A percentile compares a stretch with the other conserved stretches of the same genome.
phyloP scores from a whole-genome alignment of 2,888 invertebrate species.

The Phragmatobia fuliginosa region DNA sequence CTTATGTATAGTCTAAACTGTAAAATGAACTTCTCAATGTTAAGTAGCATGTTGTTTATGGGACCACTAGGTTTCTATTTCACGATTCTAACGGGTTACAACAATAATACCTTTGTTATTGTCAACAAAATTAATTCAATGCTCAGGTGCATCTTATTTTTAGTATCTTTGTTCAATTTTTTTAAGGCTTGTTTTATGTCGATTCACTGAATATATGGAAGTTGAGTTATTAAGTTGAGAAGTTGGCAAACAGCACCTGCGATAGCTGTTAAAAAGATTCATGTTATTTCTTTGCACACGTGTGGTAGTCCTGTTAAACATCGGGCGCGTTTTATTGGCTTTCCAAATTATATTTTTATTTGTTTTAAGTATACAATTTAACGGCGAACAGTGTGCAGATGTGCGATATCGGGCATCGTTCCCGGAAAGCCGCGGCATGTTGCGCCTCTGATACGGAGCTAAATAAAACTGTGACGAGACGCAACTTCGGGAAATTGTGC shows the following conservation, averaged over 20 bases:
- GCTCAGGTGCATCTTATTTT: conserved; percentile 33
- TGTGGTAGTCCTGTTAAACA: conserved; percentile 29
- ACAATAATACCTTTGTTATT: conserved; percentile 41
- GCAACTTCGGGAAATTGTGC: conserved; percentile 51
- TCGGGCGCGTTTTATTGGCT: conserved; percentile 32
- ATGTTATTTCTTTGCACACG: conserved; percentile 21
- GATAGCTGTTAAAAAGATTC: conserved; percentile 15
- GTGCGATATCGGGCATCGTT: conserved; percentile 59
- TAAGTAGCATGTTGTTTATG: conserved; percentile 36
- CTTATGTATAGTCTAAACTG: conserved; percentile 34
- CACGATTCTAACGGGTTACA: conserved; percentile 41
- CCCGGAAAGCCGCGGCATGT: conserved; percentile 58
- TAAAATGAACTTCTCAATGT: conserved; percentile 36
- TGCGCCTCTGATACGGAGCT: conserved; percentile 55
- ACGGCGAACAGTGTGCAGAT: conserved; percentile 50
- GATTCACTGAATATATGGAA: not conserved
- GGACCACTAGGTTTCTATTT: conserved; percentile 42
- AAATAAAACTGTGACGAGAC: conserved; percentile 62
- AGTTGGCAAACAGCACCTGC: conserved; percentile 9
- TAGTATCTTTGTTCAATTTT: not conserved
- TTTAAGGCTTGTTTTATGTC: not conserved
- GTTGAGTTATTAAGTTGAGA: conserved; percentile 1
- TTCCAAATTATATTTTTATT: conserved; percentile 47
- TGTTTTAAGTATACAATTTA: conserved; percentile 46
- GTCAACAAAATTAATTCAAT: conserved; percentile 32